Evolutionary conservation across 2,797 vertebrate species (phyloP), one percentile per base, ranked within the genome.

Genomic region (Lacerta agilis): DNA sequence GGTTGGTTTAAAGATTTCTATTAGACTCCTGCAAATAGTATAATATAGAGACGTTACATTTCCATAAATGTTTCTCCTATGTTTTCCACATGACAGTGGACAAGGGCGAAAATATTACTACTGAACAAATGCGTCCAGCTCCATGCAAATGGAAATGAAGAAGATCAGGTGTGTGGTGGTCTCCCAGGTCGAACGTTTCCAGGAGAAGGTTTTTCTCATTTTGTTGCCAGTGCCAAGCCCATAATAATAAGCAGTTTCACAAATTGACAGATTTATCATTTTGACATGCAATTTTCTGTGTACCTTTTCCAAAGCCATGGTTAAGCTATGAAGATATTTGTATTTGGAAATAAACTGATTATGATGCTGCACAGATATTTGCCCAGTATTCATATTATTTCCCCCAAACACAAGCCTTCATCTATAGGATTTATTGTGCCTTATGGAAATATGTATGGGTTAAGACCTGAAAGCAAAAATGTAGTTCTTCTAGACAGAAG

Each of bases 181-280:
- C 87, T 78, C 76, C 82, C 15, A 79, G 90, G 90, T 78, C 87
- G 87, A 92, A 85, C 10, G 4, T 92, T 89, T 86, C 29, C 11
- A 91, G 84, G 82, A 94, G 91, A 82, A 90, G 45, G 5, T 86
- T 90, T 91, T 90, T 93, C 41, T 89, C 82, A 86, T 93, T 95
- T 93, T 94, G 89, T 91, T 88, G 41, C 90, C 92, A 88, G 11
- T 94, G 89, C 86, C 89, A 94, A 93, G 89, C 80, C 83, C 82
- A 86, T 86, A 94, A 95, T 27, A 94, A 94, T 93, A 94, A 95
- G 87, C 91, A 89, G 82, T 84, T 95, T 94, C 93, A 93, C 86
- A 96, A 96, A 96, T 92, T 92, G 95, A 95, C 89, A 96, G 85
- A 95, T 96, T 96, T 96, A 94, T 97, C 96, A 96, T 93, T 86